phyloP scores from a whole-genome alignment of 2,113 vertebrate genomes.

The Cinclus mexicanus region DNA sequence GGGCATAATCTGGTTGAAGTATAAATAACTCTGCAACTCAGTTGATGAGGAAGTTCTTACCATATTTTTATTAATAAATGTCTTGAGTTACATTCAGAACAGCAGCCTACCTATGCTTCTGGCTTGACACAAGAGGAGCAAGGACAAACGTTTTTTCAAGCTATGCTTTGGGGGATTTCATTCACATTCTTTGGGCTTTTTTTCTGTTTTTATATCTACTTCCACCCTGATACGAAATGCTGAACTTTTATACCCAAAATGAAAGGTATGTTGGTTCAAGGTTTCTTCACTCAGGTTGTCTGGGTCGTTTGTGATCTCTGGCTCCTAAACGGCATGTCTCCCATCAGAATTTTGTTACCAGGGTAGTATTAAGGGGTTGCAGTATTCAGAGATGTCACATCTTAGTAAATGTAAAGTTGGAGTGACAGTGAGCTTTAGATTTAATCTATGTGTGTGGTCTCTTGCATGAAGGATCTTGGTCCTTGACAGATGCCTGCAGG shows the following conservation, averaged over 20 bases:
- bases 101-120: neutral
- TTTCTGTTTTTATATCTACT: neutral
- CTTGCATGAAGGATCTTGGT: neutral
- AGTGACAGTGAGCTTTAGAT: neutral
- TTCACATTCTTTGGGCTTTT: neutral
- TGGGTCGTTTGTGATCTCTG: neutral
- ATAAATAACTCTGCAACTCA: conserved; percentile 27
- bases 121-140: neutral
- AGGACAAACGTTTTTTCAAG: neutral
- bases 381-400: neutral
- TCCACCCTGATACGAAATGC: neutral
- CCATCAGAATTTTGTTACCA: neutral
- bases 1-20: neutral
- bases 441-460: neutral
- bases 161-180: neutral
- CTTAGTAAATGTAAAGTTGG: neutral
- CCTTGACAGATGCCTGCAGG: neutral
- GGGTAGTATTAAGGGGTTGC: neutral
- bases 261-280: neutral
- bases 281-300: neutral
- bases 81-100: neutral
- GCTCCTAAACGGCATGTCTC: neutral
- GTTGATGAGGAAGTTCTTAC: conserved; percentile 16
- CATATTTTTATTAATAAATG: neutral
- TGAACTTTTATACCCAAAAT: neutral